phyloP scores from a whole-genome alignment of 2,888 invertebrate species.

The Zygothrica quintamaculata region DNA sequence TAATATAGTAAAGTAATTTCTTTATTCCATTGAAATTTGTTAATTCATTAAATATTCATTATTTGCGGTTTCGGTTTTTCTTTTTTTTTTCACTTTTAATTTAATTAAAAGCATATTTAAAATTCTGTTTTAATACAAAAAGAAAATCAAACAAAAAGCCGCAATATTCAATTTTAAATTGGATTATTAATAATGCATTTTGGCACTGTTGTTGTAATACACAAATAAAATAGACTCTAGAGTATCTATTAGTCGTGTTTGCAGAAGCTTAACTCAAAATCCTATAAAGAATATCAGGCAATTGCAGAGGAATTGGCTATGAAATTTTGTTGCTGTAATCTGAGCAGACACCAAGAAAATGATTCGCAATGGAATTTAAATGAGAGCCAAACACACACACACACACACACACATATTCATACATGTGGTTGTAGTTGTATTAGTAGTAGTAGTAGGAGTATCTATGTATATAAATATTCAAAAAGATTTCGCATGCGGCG shows the following conservation, averaged over 20 bases:
- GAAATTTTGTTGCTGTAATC: conserved; percentile 48
- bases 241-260: conserved; percentile 3
- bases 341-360: conserved; percentile 30
- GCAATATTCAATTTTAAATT: conserved; percentile 30
- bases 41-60: conserved; percentile 44
- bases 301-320: conserved; percentile 43
- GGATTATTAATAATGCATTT: too few relatives aligned
- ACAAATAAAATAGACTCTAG: not conserved
- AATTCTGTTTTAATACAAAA: conserved; percentile 34
- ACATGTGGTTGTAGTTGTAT: not conserved
- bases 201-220: too few relatives aligned
- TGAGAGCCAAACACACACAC: conserved; percentile 15
- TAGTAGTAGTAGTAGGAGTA: too few relatives aligned
- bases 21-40: conserved; percentile 16
- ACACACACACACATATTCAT: conserved; percentile 8
- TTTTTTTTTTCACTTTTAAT: conserved; percentile 59
- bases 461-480: conserved; percentile 72
- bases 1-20: not conserved
- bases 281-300: conserved; percentile 16
- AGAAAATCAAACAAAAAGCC: conserved; percentile 12
- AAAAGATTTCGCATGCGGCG: conserved; percentile 78
- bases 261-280: not conserved
- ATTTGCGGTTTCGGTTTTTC: conserved; percentile 4
- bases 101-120: conserved; percentile 57
- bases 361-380: conserved; percentile 70